A percentile compares a stretch with the other conserved stretches of the same genome.
phyloP scores from a whole-genome alignment of 2,797 vertebrate genomes.

The Myoxocephalus aenaeus region DNA sequence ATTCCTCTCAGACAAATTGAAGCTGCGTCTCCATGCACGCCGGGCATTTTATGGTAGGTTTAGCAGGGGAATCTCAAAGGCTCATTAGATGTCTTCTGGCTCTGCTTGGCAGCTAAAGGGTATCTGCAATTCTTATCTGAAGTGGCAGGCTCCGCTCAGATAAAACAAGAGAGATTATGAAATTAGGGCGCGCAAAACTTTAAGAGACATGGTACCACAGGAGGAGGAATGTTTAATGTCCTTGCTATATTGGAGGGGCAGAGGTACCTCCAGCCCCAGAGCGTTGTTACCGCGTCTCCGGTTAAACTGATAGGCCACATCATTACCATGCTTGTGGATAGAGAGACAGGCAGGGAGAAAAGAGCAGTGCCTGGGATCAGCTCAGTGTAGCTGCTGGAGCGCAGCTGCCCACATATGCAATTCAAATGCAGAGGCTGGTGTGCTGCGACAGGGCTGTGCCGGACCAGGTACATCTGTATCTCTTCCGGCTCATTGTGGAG shows the following conservation, averaged over 20 bases:
- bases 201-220: conserved; percentile 66
- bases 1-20: conserved; percentile 78
- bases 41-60: conserved; percentile 82
- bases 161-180: conserved; percentile 80
- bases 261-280: conserved; percentile 69
- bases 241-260: conserved; percentile 55
- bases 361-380: conserved; percentile 64
- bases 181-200: conserved; percentile 80
- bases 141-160: conserved; percentile 78
- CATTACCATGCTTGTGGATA: conserved; percentile 78
- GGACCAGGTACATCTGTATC: conserved; percentile 81
- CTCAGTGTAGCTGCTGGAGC: conserved; percentile 62
- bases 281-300: conserved; percentile 65
- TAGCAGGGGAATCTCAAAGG: conserved; percentile 84
- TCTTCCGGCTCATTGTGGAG: conserved; percentile 73
- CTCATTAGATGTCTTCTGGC: conserved; percentile 85
- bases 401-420: conserved; percentile 83
- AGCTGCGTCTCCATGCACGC: conserved; percentile 67
- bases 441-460: conserved; percentile 72
- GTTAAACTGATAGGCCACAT: conserved; percentile 83
- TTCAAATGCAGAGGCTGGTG: conserved; percentile 79
- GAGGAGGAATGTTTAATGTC: conserved; percentile 77
- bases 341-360: conserved; percentile 62
- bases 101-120: conserved; percentile 77
- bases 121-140: conserved; percentile 85